Base-by-base conservation (phyloP, 2,888 invertebrate species). In the Pristionchus mayeri region DNA sequence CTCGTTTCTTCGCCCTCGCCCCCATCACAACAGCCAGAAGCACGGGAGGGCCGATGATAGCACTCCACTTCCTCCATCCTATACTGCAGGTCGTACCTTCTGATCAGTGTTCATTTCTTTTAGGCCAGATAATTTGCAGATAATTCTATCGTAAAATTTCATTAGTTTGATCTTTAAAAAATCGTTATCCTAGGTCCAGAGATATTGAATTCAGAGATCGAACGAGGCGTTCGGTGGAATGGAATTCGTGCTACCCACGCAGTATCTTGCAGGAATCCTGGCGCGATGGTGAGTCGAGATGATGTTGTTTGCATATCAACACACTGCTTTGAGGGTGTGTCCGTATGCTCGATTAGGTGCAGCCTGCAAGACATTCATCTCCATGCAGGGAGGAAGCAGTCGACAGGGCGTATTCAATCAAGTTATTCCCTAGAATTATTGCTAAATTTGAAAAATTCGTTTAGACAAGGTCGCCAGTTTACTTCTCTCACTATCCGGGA, bases 401-500 rank as follows among this genome's bases (percentile, higher is more conserved):
- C 21, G 7, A 0, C 9, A 24, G 9, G 80, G 57, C n/a, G 40
- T 80, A 11, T 80, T 80, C 24, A 80, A 80, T 57, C 34, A 37
- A 50, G 80, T 80, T 2, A 21, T 34, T n/a, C 4, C 7, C 34
- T 67, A 21, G 3, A 40, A 21, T n/a, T n/a, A 37, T 54, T 48
- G 21, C 9, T 4, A 9, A 48, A 76, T 48, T 2, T 48, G 7
- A 27, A 78, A 50, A 44, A 9, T 24, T 37, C 16, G 11, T 4
- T 3, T 48, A 82, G 81, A 30, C 16, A 18, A 60, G 81, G 3
- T 63, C 63, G 21, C 60, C 63, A 30, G 81, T 82, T 24, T 82
- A 82, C 63, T 63, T 63, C 37, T 82, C 81, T 27, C 81, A 82
- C 63, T 82, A 82, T 18, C 81, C 81, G 11, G 81, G 81, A 7